Evolutionary conservation across 2,797 vertebrate genomes (phyloP).

Genomic region (Choloepus didactylus): DNA sequence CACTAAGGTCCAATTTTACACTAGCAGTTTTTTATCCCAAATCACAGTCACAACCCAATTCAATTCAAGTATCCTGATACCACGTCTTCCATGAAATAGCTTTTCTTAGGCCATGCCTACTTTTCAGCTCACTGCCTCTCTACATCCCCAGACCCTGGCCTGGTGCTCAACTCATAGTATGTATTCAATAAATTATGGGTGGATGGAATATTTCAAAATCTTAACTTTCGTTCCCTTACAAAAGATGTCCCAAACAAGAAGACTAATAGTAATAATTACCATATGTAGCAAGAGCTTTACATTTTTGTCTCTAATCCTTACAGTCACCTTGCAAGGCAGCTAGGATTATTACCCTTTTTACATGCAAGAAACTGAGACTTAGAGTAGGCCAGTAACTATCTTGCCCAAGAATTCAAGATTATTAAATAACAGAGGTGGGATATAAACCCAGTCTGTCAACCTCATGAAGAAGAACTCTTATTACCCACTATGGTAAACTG

Average conservation of each 20-base stretch:
- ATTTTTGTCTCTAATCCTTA: conserved; percentile 22
- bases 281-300: neutral
- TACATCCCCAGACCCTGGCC: conserved; percentile 45
- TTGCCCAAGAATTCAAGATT: conserved; percentile 32
- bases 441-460: neutral
- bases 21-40: conserved; percentile 80
- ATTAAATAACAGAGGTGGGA: neutral
- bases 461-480: neutral
- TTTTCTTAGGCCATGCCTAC: conserved; percentile 60
- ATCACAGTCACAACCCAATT: conserved; percentile 75
- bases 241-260: conserved; percentile 64
- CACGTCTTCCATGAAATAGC: conserved; percentile 75
- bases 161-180: neutral
- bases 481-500: neutral
- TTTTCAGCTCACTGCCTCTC: conserved; percentile 65
- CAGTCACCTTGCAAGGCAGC: neutral
- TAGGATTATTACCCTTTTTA: conserved; percentile 57
- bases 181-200: conserved; percentile 55
- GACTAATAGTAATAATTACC: conserved; percentile 18
- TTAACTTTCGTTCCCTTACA: conserved; percentile 21
- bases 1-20: conserved; percentile 79
- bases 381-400: neutral
- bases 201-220: conserved; percentile 55
- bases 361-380: neutral
- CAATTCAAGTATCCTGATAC: conserved; percentile 68